These are phyloP conservation scores for Pseudopodoces humilis DNA, from an alignment of 2,113 vertebrate species.

Conservation along the genomic window DNA sequence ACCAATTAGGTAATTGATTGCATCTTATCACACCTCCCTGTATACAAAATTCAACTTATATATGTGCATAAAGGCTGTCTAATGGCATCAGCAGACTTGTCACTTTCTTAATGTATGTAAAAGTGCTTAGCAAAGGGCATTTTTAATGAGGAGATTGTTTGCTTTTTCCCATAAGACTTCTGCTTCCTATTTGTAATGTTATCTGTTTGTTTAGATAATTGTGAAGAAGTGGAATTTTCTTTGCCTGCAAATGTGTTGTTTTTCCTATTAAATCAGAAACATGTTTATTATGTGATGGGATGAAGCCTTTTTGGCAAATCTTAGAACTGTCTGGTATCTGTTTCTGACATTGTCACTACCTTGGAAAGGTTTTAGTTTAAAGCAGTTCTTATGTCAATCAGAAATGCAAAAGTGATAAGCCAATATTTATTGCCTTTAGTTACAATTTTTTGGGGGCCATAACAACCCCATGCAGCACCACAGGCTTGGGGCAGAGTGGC, in stretches of 20 bases:
- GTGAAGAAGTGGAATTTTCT: constrained; percentile 31
- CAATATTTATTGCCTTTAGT: neutral
- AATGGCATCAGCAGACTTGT: neutral
- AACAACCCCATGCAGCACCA: neutral
- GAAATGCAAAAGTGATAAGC: neutral
- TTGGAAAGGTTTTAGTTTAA: neutral
- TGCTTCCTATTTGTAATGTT: neutral
- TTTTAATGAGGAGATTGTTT: constrained; percentile 60
- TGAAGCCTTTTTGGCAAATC: neutral
- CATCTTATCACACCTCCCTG: neutral
- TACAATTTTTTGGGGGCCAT: neutral
- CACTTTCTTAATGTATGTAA: neutral
- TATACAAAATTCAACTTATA: neutral
- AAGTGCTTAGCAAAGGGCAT: constrained; percentile 30
- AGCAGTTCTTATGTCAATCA: neutral
- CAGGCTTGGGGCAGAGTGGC: neutral
- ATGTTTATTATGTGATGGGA: neutral
- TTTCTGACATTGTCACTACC: neutral
- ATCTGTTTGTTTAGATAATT: constrained; percentile 49
- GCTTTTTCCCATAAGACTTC: constrained; percentile 50
- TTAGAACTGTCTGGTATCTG: neutral
- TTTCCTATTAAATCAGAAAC: neutral
- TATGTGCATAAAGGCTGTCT: neutral
- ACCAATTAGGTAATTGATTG: neutral
- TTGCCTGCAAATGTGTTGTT: neutral